phyloP scores from a whole-genome alignment of 2,113 vertebrate genomes.

The Apus apus region DNA sequence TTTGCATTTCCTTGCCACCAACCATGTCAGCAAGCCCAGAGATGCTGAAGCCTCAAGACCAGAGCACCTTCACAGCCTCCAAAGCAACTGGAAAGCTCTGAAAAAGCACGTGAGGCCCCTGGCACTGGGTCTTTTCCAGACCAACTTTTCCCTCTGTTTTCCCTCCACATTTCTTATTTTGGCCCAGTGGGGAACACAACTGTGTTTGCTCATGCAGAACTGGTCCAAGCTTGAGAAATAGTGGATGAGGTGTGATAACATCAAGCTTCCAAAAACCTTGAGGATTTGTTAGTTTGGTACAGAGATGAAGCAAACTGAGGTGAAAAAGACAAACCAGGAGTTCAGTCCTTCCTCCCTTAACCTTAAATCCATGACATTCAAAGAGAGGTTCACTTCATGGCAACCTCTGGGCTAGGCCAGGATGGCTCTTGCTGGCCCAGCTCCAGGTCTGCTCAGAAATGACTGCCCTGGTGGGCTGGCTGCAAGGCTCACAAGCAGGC shows the following conservation, averaged over 20 bases:
- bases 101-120: rapidly evolving
- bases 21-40: not conserved
- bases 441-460: not conserved
- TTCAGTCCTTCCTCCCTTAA: not conserved
- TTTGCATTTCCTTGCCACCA: not conserved
- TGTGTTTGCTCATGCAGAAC: not conserved
- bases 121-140: not conserved
- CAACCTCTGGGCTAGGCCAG: not conserved
- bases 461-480: not conserved
- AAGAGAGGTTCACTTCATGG: not conserved
- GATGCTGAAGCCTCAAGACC: not conserved
- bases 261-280: not conserved
- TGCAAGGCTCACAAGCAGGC: not conserved
- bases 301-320: not conserved
- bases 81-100: not conserved
- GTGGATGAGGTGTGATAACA: not conserved
- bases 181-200: not conserved
- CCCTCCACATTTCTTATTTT: not conserved
- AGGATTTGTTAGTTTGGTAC: not conserved
- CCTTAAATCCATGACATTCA: not conserved
- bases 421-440: not conserved
- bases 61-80: not conserved
- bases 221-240: rapidly evolving
- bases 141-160: not conserved
- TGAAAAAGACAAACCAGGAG: not conserved